Evolutionary conservation across 2,888 invertebrate genomes (phyloP), one percentile per base, ranked within the genome.

Genomic region (Drosophila diplacantha): DNA sequence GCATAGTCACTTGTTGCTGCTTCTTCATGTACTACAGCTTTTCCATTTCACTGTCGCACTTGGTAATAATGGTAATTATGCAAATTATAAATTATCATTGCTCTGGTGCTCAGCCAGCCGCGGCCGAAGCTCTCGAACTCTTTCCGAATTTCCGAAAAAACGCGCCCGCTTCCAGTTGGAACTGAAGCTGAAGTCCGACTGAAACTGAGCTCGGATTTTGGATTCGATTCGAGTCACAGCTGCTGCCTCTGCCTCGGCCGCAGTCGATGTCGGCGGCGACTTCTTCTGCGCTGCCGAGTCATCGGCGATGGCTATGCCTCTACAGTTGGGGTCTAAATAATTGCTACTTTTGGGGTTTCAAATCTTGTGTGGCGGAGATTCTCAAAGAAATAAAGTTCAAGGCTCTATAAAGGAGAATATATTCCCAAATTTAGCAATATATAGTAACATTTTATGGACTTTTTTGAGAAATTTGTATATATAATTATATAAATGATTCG

Each of bases 71-170:
- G 71, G 74, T 57, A 74, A 83, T 83, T 81, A 83, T 77, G 82
- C 84, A 81, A 81, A 83, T 77, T 81, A 81, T 73, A 75, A 81
- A 81, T 75, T 82, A 58, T 79, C 82, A 73, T 79, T 73, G 83
- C 80, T 78, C 60, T 64, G 29, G 37, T 46, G 66, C 20, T 29
- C 67, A 49, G 32, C 63, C 67, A 64, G 20, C 57, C 63, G 57
- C 67, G 46, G 50, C 63, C 66, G 56, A 66, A 41, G 39, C 64
- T 60, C 20, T 77, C 74, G 64, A 69, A 72, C 77, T 57, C 53
- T 29, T 44, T 29, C 47, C 69, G 58, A 66, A 54, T 47, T 31
- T 35, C 18, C 38, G 35, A 64, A 54, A 61, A 54, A 55, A 60
- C 59, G 63, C 65, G 62, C 55, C 60, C 63, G 55, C 76, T 73